Evolutionary conservation across 2,113 vertebrate genomes (phyloP).

Genomic region (Boleophthalmus pectinirostris): DNA sequence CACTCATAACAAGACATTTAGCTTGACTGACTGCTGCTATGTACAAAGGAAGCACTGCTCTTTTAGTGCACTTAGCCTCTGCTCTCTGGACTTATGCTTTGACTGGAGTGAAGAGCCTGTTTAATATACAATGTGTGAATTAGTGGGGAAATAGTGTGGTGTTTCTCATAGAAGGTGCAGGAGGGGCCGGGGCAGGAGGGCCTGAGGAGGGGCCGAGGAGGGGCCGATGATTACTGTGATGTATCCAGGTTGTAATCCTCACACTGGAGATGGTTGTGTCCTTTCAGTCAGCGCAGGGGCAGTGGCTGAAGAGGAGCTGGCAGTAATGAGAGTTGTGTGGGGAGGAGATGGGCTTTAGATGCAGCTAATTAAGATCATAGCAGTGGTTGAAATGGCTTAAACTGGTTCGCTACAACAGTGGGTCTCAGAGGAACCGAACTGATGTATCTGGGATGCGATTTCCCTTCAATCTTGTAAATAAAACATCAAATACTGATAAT

Average conservation of each 20-base stretch:
- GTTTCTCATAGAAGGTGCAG: constrained; percentile 60
- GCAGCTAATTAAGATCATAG: constrained; percentile 83
- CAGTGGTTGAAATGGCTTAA: constrained; percentile 78
- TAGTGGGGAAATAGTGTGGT: constrained; percentile 71
- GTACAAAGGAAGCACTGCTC: constrained; percentile 61
- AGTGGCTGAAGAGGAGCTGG: constrained; percentile 70
- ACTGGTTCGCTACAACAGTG: constrained; percentile 70
- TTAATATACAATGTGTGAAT: constrained; percentile 78
- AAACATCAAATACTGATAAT: constrained; percentile 25
- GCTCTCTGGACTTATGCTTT: constrained; percentile 67
- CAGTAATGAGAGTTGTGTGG: constrained; percentile 79
- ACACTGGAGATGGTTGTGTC: constrained; percentile 74
- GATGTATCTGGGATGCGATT: constrained; percentile 50
- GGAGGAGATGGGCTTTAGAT: constrained; percentile 78
- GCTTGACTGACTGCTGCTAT: constrained; percentile 58
- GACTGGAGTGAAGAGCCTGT: constrained; percentile 75
- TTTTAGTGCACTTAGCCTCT: constrained; percentile 54
- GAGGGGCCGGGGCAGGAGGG: constrained; percentile 39
- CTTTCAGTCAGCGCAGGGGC: constrained; percentile 68
- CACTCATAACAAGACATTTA: constrained; percentile 66
- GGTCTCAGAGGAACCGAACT: constrained; percentile 64
- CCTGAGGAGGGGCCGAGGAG: constrained; percentile 64
- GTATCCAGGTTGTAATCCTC: constrained; percentile 80
- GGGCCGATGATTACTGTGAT: constrained; percentile 79
- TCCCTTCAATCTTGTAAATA: constrained; percentile 38